Evolutionary conservation across 2,113 vertebrate genomes (phyloP), one percentile per base, ranked within the genome.

Genomic region (Nibea coibor): DNA sequence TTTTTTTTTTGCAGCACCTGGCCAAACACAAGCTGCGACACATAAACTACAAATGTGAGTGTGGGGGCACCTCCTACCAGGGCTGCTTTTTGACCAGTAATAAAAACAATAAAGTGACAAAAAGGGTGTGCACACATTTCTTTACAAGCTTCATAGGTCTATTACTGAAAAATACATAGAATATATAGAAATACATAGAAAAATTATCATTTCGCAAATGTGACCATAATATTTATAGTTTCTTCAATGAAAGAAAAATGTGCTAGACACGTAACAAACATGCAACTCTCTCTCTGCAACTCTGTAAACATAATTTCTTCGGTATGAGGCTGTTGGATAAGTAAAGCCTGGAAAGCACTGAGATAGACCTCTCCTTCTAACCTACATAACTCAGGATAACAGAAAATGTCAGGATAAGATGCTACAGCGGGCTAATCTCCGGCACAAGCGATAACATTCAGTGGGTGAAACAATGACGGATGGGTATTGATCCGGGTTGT

Each of bases 371-470:
- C 66, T 78, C 16, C 67, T 24, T 80, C 77, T 54, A 82, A 74
- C 83, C 85, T 22, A 67, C 83, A 87, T 82, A 84, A 68, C 72
- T 57, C 66, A 57, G 81, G 87, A 82, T 78, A 88, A 84, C 61
- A 88, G 74, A 90, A 87, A 90, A 81, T 28, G 83, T 76, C 72
- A 78, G 92, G 85, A 82, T 88, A 92, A 92, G 89, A 91, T 89
- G 91, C 88, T 88, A 74, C 82, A 47, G 76, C 16, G 10, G 19
- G 76, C 85, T 94, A 92, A 94, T 94, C 93, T 91, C 78, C 63
- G 5, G 82, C 86, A 83, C 86, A 88, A 91, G 92, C 72, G 93
- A 91, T 92, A 93, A 90, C 87, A 91, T 92, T 93, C 88, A 93
- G 80, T 7, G 9, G 47, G 82, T 85, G 89, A 92, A 87, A 90